Percentiles rank a stretch among this genome's conserved stretches.
Conservation (phyloP, 1,140 invertebrate species). For the Saccostrea cuccullata region DNA sequence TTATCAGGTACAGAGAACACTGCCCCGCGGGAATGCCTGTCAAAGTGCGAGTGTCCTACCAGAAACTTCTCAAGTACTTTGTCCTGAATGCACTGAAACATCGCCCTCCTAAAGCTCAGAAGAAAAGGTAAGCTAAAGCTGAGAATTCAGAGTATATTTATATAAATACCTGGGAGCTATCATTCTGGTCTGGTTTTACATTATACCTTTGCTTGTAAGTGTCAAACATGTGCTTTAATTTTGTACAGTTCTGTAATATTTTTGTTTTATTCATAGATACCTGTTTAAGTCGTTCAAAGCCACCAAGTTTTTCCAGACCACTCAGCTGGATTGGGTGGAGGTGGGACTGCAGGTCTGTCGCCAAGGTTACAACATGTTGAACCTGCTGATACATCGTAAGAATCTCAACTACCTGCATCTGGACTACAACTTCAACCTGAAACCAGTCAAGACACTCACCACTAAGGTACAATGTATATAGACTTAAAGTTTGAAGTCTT, state of each 20-base stretch:
- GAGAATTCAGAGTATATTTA: too few relatives aligned
- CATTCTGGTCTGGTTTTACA: too few relatives aligned
- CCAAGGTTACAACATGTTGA: conserved; percentile 99
- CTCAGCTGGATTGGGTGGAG: conserved; percentile 99
- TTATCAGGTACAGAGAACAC: conserved; percentile 86
- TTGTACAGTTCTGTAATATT: background rate
- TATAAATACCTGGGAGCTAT: too few relatives aligned
- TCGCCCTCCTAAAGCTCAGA: conserved; percentile 97
- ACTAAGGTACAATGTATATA: conserved; percentile 89
- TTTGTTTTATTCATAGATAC: conserved; percentile 81
- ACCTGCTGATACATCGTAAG: conserved; percentile 98
- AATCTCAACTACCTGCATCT: conserved; percentile 99
- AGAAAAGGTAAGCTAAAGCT: conserved; percentile 87
- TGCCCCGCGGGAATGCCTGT: conserved; percentile 99
- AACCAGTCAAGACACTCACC: conserved; percentile 99
- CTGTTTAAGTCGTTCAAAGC: conserved; percentile 99
- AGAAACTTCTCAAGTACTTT: conserved; percentile 98
- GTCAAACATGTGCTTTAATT: too few relatives aligned
- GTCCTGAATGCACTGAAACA: conserved; percentile 99
- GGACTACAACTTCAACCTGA: conserved; percentile 99
- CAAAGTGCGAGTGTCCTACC: conserved; percentile 99
- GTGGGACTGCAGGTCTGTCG: conserved; percentile 97
- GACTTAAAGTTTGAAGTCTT: too few relatives aligned
- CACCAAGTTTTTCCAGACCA: conserved; percentile 99
- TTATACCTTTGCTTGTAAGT: too few relatives aligned